phyloP scores from a whole-genome alignment of 2,113 vertebrate genomes.

The Zootoca vivipara region DNA sequence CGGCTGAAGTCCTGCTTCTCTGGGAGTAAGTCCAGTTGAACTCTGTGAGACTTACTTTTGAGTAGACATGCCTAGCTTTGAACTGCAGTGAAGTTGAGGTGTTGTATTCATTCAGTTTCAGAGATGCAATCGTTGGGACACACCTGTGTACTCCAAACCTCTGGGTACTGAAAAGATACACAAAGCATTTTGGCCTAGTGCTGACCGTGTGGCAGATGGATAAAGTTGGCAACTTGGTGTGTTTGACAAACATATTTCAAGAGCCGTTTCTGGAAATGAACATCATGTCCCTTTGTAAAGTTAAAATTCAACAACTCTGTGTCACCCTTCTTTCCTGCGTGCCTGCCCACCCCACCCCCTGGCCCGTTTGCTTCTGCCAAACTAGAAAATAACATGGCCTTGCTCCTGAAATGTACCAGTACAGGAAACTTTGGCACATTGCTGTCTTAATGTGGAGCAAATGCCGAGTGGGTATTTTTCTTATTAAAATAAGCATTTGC shows the following conservation, averaged over 20 bases:
- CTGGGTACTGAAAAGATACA: neutral
- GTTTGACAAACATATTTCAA: conserved; percentile 43
- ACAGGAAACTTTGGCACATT: neutral
- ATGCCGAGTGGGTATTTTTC: neutral
- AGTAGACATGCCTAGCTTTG: neutral
- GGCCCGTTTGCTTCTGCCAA: neutral
- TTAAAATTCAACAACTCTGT: conserved; percentile 47
- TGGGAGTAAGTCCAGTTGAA: neutral
- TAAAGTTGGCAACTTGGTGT: conserved; percentile 34
- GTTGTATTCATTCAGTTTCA: neutral
- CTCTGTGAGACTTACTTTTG: neutral
- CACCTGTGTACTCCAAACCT: neutral
- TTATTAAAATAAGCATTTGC: neutral
- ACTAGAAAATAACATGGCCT: neutral
- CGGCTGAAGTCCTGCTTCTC: neutral
- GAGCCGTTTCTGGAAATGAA: conserved; percentile 22
- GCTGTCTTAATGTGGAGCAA: neutral
- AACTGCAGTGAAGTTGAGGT: neutral
- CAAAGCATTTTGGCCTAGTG: conserved; percentile 26
- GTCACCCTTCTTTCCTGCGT: neutral
- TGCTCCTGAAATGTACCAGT: conserved; percentile 7
- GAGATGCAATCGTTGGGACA: neutral
- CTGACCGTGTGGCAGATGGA: conserved; percentile 34
- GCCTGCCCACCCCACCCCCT: neutral
- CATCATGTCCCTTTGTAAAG: conserved; percentile 51